Evolutionary conservation across 2,888 invertebrate genomes (phyloP).

Genomic region (Lypha dubia): DNA sequence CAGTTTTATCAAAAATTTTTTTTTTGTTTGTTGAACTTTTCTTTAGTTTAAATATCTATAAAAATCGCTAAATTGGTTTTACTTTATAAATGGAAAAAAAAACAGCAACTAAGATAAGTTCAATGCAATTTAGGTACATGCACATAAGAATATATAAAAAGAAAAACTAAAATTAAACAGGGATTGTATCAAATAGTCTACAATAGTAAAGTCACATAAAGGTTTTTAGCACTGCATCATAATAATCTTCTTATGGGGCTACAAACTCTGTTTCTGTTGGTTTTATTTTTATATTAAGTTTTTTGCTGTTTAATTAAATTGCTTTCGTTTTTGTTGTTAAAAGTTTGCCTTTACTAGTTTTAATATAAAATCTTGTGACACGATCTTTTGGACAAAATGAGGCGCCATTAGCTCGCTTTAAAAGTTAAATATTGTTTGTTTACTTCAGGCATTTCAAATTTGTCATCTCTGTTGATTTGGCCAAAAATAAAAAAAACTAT

Average conservation of each 20-base stretch:
- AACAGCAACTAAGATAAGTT: constrained; percentile 17
- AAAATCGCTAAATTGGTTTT: constrained; percentile 8
- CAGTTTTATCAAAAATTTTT: too few species aligned
- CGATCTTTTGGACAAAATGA: constrained; percentile 68
- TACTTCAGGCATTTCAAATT: constrained; percentile 40
- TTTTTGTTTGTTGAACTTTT: too few species aligned
- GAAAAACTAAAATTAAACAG: constrained; percentile 35
- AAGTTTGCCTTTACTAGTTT: constrained; percentile 59
- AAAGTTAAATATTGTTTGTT: constrained; percentile 3
- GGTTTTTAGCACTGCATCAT: constrained; percentile 12
- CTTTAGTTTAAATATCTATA: not conserved
- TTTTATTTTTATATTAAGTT: not conserved
- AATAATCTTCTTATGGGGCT: not conserved
- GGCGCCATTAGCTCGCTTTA: constrained; percentile 69
- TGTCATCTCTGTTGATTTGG: constrained; percentile 6
- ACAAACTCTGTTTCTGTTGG: not conserved
- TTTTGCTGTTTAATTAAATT: constrained; percentile 40
- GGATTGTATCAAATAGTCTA: not conserved
- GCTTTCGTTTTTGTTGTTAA: constrained; percentile 19
- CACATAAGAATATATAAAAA: not conserved
- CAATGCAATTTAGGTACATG: constrained; percentile 13
- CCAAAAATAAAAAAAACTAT: too few species aligned
- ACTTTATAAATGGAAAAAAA: constrained; percentile 9
- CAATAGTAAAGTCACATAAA: not conserved
- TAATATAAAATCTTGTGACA: constrained; percentile 69